phyloP scores from a whole-genome alignment of 2,113 vertebrate species.

The Spilogale gracilis region DNA sequence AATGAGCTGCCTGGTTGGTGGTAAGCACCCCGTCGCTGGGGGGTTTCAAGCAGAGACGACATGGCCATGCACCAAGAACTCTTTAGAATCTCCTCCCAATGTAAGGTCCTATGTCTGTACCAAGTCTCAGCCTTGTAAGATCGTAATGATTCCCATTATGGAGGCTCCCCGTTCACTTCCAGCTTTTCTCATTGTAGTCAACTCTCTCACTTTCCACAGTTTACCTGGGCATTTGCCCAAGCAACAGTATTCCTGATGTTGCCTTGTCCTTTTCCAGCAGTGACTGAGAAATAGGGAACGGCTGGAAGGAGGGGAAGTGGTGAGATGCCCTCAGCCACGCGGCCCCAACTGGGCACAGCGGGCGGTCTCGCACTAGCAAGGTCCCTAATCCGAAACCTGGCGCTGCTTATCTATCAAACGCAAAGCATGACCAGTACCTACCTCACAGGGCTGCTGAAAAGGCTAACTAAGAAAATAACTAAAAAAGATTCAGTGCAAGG shows the following conservation, averaged over 20 bases:
- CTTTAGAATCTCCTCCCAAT: not conserved
- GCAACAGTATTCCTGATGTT: not conserved
- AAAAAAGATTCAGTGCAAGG: not conserved
- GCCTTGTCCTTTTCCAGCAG: not conserved
- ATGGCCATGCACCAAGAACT: not conserved
- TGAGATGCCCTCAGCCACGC: not conserved
- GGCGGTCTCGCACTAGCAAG: accelerated
- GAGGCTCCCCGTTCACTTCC: not conserved
- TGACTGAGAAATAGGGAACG: not conserved
- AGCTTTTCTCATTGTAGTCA: not conserved
- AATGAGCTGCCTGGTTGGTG: not conserved
- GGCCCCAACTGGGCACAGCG: not conserved
- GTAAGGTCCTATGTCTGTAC: not conserved
- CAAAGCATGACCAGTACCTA: not conserved
- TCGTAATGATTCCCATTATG: not conserved
- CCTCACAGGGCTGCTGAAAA: not conserved
- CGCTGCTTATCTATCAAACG: not conserved
- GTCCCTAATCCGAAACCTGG: not conserved
- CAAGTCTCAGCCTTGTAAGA: not conserved
- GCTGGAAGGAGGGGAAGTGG: not conserved
- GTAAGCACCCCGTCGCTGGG: not conserved
- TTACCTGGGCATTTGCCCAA: not conserved
- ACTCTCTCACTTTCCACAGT: not conserved
- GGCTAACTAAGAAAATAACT: not conserved
- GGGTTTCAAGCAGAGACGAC: not conserved